Base-by-base conservation (phyloP, 2,888 invertebrate species). In the Sturmia bella region DNA sequence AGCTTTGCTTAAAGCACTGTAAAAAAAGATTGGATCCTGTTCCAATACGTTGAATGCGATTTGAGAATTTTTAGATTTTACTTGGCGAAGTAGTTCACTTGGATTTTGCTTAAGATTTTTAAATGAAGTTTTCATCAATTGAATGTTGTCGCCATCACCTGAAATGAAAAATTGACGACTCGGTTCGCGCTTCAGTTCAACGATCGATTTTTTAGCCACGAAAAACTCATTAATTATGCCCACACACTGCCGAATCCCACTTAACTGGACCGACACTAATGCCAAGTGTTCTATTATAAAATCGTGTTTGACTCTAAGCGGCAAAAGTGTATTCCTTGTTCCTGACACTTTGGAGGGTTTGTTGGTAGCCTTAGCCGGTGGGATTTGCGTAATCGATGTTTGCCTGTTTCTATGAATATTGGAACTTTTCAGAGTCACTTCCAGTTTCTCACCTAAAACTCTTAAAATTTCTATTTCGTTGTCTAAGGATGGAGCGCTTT, bases 1-100 rank as follows among this genome's bases (percentile, higher is more conserved):
- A 19, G 56, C 54, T 7, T 70, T 84, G 12, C 77, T 66, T 1
- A 66, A 41, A 0, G 85, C 79, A 61, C 87, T 86, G 21, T 89
- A 87, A 21, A 90, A 87, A 75, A 90, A 90, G 66, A 89, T 83
- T 0, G 87, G 85, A 73, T 90, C 89, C 74, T 89, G 89, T n/a
- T 90, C 90, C 6, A 90, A 84, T 3, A 88, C 59, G 79, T 89
- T 90, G 54, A 88, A 89, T 0, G 87, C 82, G 2, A 82, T 57
- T 3, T 59, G 19, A 0, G 85, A 74, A 7, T 80, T 80, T 13
- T 87, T 73, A 0, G 89, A 85, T 2, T 86, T 87, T 13, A 90
- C 66, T 41, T 87, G 85, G 9, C 85, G 85, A 0, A 89, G 66
- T 43, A 90, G 70, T 3, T 87, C 61, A 6, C 86, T 84, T 0